Conservation (phyloP, 2,113 vertebrate species). For the Charadrius vociferus region DNA sequence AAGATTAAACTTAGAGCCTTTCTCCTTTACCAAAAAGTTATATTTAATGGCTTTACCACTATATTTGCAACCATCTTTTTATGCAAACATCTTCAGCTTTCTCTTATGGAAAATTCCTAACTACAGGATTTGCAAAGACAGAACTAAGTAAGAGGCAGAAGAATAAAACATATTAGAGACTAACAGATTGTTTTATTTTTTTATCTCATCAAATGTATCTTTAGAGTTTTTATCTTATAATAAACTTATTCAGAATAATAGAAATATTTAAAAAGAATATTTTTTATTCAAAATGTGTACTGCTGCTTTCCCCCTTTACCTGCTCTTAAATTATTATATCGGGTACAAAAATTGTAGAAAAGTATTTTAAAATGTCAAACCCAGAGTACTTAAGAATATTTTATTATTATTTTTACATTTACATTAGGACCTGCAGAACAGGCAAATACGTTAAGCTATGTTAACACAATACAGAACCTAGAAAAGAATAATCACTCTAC, state of each 20-base stretch:
- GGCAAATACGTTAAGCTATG: not conserved
- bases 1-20: not conserved
- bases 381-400: not conserved
- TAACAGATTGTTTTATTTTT: not conserved
- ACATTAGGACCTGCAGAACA: not conserved
- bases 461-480: constrained; percentile 12
- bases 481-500: not conserved
- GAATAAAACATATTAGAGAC: not conserved
- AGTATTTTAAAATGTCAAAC: not conserved
- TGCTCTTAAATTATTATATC: not conserved
- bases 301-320: not conserved
- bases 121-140: not conserved
- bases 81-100: not conserved
- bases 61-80: not conserved
- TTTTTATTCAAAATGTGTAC: not conserved
- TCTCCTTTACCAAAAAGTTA: not conserved
- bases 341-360: not conserved
- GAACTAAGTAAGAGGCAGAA: not conserved
- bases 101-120: not conserved
- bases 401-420: not conserved
- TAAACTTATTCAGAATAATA: not conserved
- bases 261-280: not conserved
- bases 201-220: not conserved
- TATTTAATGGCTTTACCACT: not conserved
- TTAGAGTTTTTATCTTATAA: not conserved